Conservation (phyloP, 2,888 invertebrate genomes). For the Spilarctia lutea region DNA sequence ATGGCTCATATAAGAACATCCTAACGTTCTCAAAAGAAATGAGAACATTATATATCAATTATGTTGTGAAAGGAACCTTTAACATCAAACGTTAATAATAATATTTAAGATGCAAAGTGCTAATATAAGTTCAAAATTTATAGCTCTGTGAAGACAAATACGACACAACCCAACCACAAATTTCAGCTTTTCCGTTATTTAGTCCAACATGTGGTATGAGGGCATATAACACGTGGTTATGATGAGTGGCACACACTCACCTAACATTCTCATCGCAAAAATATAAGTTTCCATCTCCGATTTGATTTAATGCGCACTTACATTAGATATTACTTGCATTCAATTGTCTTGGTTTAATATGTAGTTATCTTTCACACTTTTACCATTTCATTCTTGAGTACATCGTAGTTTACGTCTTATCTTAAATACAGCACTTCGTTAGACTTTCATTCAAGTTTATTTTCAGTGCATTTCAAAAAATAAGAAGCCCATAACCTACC, state of each 20-base stretch:
- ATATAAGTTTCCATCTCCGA: slow-evolving; percentile 20
- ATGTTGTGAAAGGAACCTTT: no score
- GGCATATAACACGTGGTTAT: background rate
- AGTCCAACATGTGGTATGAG: background rate
- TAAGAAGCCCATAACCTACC: background rate
- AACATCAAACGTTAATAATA: no score
- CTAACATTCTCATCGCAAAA: slow-evolving; percentile 14
- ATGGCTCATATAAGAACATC: no score
- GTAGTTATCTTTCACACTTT: slow-evolving; percentile 27
- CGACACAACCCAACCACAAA: background rate
- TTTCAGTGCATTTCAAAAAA: background rate
- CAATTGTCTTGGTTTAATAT: slow-evolving; percentile 19
- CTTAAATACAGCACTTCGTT: background rate
- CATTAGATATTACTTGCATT: slow-evolving; percentile 22
- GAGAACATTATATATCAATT: no score
- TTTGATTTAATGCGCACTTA: slow-evolving; percentile 13
- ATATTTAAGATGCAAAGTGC: background rate
- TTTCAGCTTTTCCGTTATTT: slow-evolving; percentile 8
- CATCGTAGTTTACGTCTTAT: background rate
- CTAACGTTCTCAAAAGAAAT: no score
- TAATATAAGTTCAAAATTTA: background rate
- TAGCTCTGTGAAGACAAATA: background rate
- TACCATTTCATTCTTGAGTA: slow-evolving; percentile 1
- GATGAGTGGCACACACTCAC: slow-evolving; percentile 5
- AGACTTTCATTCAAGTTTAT: background rate